phyloP scores from a whole-genome alignment of 2,797 vertebrate species.

The Lepilemur ruficaudatus region DNA sequence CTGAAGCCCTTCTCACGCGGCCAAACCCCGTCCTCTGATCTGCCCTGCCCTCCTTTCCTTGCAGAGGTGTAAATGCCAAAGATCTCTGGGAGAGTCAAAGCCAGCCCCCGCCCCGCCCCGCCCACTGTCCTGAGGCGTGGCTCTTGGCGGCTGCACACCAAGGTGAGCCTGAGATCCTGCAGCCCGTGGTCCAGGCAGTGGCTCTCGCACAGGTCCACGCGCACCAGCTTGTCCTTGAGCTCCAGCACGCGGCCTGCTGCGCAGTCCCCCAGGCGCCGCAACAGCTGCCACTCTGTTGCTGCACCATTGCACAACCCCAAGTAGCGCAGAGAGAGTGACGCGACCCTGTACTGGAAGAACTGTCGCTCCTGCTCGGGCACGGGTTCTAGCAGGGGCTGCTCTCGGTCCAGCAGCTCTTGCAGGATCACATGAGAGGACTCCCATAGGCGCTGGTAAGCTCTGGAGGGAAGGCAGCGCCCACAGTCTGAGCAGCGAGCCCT shows the following conservation, averaged over 20 bases:
- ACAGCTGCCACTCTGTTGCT: slow-evolving; percentile 89
- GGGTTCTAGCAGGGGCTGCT: slow-evolving; percentile 78
- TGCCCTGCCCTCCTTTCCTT: neutral
- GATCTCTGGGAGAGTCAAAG: neutral
- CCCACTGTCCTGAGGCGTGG: too few relatives aligned
- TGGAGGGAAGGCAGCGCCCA: slow-evolving; percentile 49
- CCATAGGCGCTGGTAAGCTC: slow-evolving; percentile 89
- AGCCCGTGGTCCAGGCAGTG: slow-evolving; percentile 90
- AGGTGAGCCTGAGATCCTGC: slow-evolving; percentile 88
- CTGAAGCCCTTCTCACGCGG: too few relatives aligned
- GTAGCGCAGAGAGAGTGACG: slow-evolving; percentile 88
- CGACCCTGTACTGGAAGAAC: slow-evolving; percentile 86
- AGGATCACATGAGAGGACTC: slow-evolving; percentile 84
- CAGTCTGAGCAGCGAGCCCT: neutral
- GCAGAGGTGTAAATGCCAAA: too few relatives aligned
- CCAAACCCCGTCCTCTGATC: neutral
- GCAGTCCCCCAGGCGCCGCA: slow-evolving; percentile 85
- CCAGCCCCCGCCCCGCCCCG: too few relatives aligned
- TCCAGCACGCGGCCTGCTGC: slow-evolving; percentile 90
- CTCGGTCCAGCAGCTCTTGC: slow-evolving; percentile 83
- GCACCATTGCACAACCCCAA: slow-evolving; percentile 87
- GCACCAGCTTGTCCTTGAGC: slow-evolving; percentile 92
- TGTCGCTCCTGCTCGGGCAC: slow-evolving; percentile 83
- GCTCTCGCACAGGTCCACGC: slow-evolving; percentile 89
- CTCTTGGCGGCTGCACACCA: slow-evolving; percentile 74